A percentile compares a stretch with the other conserved stretches of the same genome.
These are phyloP conservation scores for Phorcus lineatus DNA, from an alignment of 2,888 invertebrate species.

Conservation along the genomic window DNA sequence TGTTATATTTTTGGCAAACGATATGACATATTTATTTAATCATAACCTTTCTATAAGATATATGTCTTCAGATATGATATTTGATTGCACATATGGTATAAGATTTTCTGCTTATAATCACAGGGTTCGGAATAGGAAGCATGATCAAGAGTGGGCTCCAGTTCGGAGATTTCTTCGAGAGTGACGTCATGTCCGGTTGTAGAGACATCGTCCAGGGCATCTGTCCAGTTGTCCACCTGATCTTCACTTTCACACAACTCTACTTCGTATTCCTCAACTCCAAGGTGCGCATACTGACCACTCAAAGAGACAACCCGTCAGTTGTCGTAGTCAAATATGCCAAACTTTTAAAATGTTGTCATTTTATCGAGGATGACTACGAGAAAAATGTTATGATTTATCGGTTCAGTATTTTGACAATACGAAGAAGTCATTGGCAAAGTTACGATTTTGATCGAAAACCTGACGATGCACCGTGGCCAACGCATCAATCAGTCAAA, in stretches of 20 bases:
- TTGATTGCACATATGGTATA: background rate
- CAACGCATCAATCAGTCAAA: too few relatives aligned
- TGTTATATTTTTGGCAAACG: too few relatives aligned
- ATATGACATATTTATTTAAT: too few relatives aligned
- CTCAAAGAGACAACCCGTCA: background rate
- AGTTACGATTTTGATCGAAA: too few relatives aligned
- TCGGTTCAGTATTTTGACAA: too few relatives aligned
- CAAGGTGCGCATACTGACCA: conserved; percentile 83
- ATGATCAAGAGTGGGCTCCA: conserved; percentile 98
- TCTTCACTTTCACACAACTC: conserved; percentile 98
- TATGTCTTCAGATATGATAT: background rate
- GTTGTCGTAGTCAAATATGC: too few relatives aligned
- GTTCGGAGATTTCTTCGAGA: conserved; percentile 95
- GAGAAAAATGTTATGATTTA: too few relatives aligned
- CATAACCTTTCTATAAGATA: background rate
- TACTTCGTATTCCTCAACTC: conserved; percentile 99
- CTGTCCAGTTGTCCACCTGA: conserved; percentile 94
- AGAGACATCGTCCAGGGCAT: conserved; percentile 92
- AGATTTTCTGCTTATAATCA: conserved; percentile 40
- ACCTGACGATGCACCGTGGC: too few relatives aligned
- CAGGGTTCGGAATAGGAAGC: conserved; percentile 96
- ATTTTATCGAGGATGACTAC: too few relatives aligned
- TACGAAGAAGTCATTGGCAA: too few relatives aligned
- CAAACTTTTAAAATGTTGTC: too few relatives aligned
- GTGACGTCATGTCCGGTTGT: conserved; percentile 90